Base-by-base conservation (phyloP, 2,888 invertebrate genomes). In the Parnassius glacialis region DNA sequence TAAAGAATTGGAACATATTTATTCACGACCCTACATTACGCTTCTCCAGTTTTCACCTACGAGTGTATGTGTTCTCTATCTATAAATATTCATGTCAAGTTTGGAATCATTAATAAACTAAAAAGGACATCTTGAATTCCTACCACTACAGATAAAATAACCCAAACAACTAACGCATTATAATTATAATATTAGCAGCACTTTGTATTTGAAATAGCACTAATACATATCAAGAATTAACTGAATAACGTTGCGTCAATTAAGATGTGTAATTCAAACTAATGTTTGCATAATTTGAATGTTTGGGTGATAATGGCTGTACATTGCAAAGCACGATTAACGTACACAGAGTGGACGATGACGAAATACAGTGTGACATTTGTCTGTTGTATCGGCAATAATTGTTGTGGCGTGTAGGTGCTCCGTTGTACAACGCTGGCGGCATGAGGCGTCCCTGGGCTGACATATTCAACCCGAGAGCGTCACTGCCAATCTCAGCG, bases 401-500 rank as follows among this genome's bases (percentile, higher is more conserved):
- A 85, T 81, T 68, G 73, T 65, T 84, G 69, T 84, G 82, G 81
- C 79, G 74, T 83, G 74, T 86, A 94, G 94, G 94, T 91, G 92
- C 94, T 75, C 95, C 96, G 79, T 93, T 96, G 87, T 95, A 93
- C 92, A 93, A 92, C 80, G 93, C 94, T 76, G 94, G 94, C 70
- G 93, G 94, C 69, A 84, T 92, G 73, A 85, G 90, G 73, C 82
- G 89, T 78, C 92, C 92, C 52, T 92, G 92, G 92, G 87, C 93
- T 85, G 95, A 96, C 84, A 93, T 97, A 83, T 93, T 97, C 87
- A 95, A 96, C 90, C 97, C 97, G 70, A 95, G 94, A 78, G 94
- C 95, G 61, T 93, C 92, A 77, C 92, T 95, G 78, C 97, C 97
- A 64, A 93, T 96, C 83, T 95, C 95, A 75, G 94, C 96, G 73